Percentiles rank a stretch among this genome's conserved stretches.
Evolutionary conservation across 2,888 invertebrate genomes (phyloP).

Genomic region (Tenthredo notha): DNA sequence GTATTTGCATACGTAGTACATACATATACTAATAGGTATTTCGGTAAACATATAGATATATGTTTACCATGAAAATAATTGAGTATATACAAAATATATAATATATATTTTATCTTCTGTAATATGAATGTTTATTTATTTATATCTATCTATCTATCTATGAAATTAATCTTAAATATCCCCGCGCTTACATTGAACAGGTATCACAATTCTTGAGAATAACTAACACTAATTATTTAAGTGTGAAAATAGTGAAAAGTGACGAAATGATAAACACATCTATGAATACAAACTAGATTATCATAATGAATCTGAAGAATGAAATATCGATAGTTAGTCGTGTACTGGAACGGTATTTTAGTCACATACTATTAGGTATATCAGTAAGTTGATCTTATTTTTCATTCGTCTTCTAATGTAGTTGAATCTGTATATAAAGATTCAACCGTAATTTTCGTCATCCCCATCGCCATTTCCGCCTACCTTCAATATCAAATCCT

Average conservation of each 20-base stretch:
- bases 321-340: background rate
- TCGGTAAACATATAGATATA: background rate
- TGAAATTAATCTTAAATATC: background rate
- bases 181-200: background rate
- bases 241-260: background rate
- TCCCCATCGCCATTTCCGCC: background rate
- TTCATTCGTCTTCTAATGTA: background rate
- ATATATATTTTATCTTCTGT: conserved; percentile 26
- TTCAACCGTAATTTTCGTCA: background rate
- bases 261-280: background rate
- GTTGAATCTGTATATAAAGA: background rate
- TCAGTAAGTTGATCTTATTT: background rate
- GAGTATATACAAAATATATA: background rate
- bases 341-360: background rate
- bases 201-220: background rate
- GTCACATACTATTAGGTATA: background rate
- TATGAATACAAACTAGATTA: background rate
- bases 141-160: background rate
- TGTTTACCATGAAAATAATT: background rate
- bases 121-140: background rate
- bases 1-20: background rate
- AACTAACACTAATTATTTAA: background rate
- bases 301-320: background rate
- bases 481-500: background rate
- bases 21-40: background rate